Base-by-base conservation (phyloP, 1,140 invertebrate species). In the Marisa cornuarietis region DNA sequence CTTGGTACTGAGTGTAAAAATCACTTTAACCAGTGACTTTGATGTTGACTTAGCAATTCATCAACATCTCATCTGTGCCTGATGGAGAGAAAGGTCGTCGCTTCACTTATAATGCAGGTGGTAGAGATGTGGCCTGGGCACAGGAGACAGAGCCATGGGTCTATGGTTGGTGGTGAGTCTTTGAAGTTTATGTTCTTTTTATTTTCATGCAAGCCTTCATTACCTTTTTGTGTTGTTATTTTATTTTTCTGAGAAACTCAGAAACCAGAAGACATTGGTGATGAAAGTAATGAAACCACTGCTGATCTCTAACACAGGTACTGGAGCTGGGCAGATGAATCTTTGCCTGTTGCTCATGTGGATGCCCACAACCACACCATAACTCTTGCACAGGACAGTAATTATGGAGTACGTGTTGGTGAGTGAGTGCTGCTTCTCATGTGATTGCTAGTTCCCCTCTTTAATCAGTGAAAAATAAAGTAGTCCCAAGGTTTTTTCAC, bases 321-420 rank as follows among this genome's bases (percentile, higher is more conserved):
- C 52, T 84, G 81, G 80, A 82, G 85, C 24, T 86, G 85, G 85
- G 74, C 84, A 9, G 85, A 86, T 52, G n/a, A 68, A n/a, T 74
- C 84, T n/a, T 26, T 82, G 7, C 82, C 83, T 51, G 77, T 86
- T 2, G 49, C 73, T 11, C 58, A 68, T 13, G 13, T 85, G 14
- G 76, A 84, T 61, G 63, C 77, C 22, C 24, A 58, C 22, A 76
- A 74, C 31, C 72, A 77, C 58, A 82, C 42, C n/a, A 80, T 85
- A 13, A 84, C 84, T 16, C 68, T 86, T 14, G 65, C 80, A 1
- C 24, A 80, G 49, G 58, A 71, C 11, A 66, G 81, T 18, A 24
- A 52, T 26, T 85, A 74, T 66, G 85, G 85, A 26, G 65, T 86
- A 14, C 54, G 80, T 18, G 69, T 54, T 54, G 85, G 83, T 84